Conservation (phyloP, 2,888 invertebrate genomes). For the Epistrophe eligans region DNA sequence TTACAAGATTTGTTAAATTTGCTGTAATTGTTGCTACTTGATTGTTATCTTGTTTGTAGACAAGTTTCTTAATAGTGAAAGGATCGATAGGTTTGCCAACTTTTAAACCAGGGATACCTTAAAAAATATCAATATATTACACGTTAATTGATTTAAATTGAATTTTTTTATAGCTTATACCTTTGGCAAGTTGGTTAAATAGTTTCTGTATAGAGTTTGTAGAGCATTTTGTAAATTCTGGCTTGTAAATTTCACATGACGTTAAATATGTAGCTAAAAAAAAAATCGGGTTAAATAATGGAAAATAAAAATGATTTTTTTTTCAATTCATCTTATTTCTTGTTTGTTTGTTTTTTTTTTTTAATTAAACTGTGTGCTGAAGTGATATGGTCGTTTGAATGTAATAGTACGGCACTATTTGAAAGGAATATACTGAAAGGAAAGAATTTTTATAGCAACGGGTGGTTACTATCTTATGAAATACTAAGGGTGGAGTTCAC, state of each 20-base stretch:
- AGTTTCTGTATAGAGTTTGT: constrained; percentile 85
- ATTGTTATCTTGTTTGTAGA: constrained; percentile 88
- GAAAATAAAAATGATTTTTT: too few relatives aligned
- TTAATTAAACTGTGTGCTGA: too few relatives aligned
- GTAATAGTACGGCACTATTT: too few relatives aligned
- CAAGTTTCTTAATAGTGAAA: constrained; percentile 86
- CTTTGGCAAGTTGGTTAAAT: constrained; percentile 86
- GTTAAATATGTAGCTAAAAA: constrained; percentile 87
- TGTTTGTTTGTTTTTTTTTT: too few relatives aligned
- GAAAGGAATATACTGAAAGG: too few relatives aligned
- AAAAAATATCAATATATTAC: not conserved
- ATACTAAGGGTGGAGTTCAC: too few relatives aligned
- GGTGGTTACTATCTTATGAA: too few relatives aligned
- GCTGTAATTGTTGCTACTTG: constrained; percentile 89
- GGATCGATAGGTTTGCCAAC: constrained; percentile 88
- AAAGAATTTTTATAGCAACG: too few relatives aligned
- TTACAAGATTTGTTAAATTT: constrained; percentile 87
- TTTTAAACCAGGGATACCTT: constrained; percentile 80
- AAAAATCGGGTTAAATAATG: not conserved
- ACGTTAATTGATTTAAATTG: not conserved
- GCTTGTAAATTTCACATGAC: constrained; percentile 87
- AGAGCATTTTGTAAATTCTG: constrained; percentile 88
- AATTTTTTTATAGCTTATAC: constrained; percentile 70
- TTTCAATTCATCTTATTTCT: too few relatives aligned
- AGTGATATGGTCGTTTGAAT: too few relatives aligned